Evolutionary conservation across 1,140 invertebrate genomes (phyloP), one percentile per base, ranked within the genome.

Genomic region (Cherax quadricarinatus): DNA sequence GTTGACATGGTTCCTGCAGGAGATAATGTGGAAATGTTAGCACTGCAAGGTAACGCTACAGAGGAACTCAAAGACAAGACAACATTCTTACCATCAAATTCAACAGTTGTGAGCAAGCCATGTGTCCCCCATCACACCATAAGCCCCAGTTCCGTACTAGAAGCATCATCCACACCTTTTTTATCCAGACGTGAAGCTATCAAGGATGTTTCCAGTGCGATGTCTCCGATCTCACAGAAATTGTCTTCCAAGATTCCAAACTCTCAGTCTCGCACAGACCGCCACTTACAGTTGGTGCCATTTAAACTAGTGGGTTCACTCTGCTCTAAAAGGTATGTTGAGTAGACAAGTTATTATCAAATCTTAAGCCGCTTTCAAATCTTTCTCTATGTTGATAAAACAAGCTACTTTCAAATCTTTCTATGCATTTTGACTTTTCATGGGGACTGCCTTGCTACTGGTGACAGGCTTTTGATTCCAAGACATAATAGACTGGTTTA

Each of bases 321-420:
- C 16, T 86, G 82, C 53, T 41, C 89, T 10, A 24, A 91, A 62
- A 80, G 89, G 89, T 91, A 9, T 49, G 89, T 91, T 75, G 53
- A 5, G 9, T 5, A 57, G 14, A 57, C 14, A n/a, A n/a, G n/a
- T n/a, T n/a, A n/a, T n/a, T n/a, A n/a, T n/a, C n/a, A n/a, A n/a
- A n/a, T n/a, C n/a, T n/a, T n/a, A n/a, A n/a, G n/a, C n/a, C n/a
- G n/a, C n/a, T n/a, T n/a, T n/a, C n/a, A n/a, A n/a, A n/a, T n/a
- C n/a, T n/a, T n/a, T n/a, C n/a, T n/a, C n/a, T n/a, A n/a, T n/a
- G n/a, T n/a, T n/a, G n/a, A n/a, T n/a, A n/a, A n/a, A n/a, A n/a
- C n/a, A n/a, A n/a, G n/a, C n/a, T n/a, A n/a, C n/a, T n/a, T n/a
- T n/a, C n/a, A n/a, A n/a, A n/a, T 57, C 53, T 57, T 57, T 57